A percentile compares a stretch with the other conserved stretches of the same genome.
phyloP scores from a whole-genome alignment of 2,888 invertebrate genomes.

The Noctua janthina region DNA sequence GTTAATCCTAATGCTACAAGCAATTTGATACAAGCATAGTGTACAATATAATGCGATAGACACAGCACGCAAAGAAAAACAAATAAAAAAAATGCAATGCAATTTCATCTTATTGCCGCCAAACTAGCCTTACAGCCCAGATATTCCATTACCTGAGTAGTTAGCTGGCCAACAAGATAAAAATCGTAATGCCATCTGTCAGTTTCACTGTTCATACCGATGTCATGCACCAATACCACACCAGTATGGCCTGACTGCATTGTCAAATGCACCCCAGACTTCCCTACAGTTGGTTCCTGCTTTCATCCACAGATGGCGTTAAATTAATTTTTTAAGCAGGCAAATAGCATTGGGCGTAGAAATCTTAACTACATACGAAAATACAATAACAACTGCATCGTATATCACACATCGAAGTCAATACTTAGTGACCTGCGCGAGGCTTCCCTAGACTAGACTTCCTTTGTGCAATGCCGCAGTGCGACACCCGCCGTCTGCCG shows the following conservation, averaged over 20 bases:
- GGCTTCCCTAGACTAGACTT: constrained; percentile 14
- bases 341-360: too few species aligned
- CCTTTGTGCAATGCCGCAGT: constrained; percentile 1
- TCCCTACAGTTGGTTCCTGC: background rate
- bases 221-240: background rate
- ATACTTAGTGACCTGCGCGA: constrained; percentile 18
- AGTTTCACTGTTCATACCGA: too few species aligned
- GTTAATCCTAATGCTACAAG: too few species aligned
- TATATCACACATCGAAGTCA: background rate
- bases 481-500: background rate
- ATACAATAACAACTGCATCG: background rate
- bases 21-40: too few species aligned
- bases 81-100: too few species aligned
- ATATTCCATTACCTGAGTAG: too few species aligned
- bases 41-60: too few species aligned
- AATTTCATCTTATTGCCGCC: too few species aligned
- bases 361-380: background rate
- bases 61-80: too few species aligned
- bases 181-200: too few species aligned
- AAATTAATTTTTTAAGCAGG: background rate
- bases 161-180: too few species aligned
- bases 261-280: background rate
- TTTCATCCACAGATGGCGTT: background rate
- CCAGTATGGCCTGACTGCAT: background rate
- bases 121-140: too few species aligned